These are phyloP conservation scores for Mesitornis unicolor DNA, from an alignment of 2,113 vertebrate species.

Conservation along the genomic window DNA sequence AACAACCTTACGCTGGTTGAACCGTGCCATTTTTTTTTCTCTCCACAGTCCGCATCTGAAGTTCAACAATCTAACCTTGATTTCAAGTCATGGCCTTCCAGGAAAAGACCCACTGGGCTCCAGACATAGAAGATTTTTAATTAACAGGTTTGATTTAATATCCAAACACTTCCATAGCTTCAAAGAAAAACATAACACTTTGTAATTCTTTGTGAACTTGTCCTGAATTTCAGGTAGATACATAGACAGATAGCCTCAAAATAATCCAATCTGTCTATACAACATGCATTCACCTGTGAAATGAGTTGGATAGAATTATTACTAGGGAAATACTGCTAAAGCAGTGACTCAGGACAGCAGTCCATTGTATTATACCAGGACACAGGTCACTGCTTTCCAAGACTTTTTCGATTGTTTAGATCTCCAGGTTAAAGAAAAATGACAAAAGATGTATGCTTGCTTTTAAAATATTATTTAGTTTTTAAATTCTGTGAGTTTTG, in stretches of 20 bases:
- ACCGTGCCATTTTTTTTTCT: not conserved
- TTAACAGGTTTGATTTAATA: constrained; percentile 80
- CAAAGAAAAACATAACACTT: not conserved
- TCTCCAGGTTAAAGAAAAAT: not conserved
- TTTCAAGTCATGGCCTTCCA: constrained; percentile 87
- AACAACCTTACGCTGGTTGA: not conserved
- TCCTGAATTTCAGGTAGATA: not conserved
- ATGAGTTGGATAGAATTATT: not conserved
- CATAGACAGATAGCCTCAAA: not conserved
- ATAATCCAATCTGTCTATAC: not conserved
- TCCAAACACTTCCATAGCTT: not conserved
- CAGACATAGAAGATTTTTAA: constrained; percentile 79
- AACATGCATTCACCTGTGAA: not conserved
- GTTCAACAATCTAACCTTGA: constrained; percentile 90
- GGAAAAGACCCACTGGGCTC: constrained; percentile 40
- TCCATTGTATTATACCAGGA: not conserved
- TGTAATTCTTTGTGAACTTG: not conserved
- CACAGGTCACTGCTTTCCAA: not conserved
- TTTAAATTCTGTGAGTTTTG: not conserved
- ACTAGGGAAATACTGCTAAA: not conserved
- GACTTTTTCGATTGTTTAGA: not conserved
- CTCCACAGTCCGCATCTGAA: constrained; percentile 84
- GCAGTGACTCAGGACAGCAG: not conserved
- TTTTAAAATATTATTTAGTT: not conserved
- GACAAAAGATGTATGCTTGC: not conserved